Conservation (phyloP, 2,888 invertebrate genomes). For the Pilophorus perplexus region DNA sequence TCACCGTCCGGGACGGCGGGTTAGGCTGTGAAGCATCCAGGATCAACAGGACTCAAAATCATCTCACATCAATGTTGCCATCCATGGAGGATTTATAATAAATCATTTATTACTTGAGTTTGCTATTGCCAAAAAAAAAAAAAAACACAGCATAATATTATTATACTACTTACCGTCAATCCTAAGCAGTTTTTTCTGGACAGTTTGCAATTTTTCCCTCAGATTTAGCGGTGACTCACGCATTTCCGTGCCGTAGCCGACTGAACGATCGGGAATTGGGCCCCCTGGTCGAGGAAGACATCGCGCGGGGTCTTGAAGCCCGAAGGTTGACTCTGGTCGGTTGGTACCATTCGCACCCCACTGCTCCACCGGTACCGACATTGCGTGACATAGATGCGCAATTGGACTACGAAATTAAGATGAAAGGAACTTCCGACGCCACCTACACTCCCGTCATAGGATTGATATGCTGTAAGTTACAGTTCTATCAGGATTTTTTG, state of each 20-base stretch:
- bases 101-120: too few species aligned
- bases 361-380: slow-evolving; percentile 82
- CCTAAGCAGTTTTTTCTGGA: too few species aligned
- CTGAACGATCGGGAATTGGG: slow-evolving; percentile 76
- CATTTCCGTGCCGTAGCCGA: slow-evolving; percentile 82
- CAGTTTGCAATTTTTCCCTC: not conserved
- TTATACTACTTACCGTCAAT: too few species aligned
- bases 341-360: slow-evolving; percentile 88
- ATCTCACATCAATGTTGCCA: too few species aligned
- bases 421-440: slow-evolving; percentile 87
- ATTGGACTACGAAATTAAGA: slow-evolving; percentile 89
- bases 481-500: not conserved
- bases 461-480: slow-evolving; percentile 82
- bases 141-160: too few species aligned
- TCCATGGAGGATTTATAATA: too few species aligned
- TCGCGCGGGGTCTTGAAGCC: slow-evolving; percentile 78
- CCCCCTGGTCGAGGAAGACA: slow-evolving; percentile 73
- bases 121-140: too few species aligned
- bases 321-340: slow-evolving; percentile 80
- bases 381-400: slow-evolving; percentile 87
- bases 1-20: too few species aligned
- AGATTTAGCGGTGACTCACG: slow-evolving; percentile 64
- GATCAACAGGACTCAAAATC: too few species aligned
- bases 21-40: too few species aligned
- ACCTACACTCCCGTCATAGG: slow-evolving; percentile 93